Conservation (phyloP, 2,113 vertebrate genomes). For the Abramis brama region DNA sequence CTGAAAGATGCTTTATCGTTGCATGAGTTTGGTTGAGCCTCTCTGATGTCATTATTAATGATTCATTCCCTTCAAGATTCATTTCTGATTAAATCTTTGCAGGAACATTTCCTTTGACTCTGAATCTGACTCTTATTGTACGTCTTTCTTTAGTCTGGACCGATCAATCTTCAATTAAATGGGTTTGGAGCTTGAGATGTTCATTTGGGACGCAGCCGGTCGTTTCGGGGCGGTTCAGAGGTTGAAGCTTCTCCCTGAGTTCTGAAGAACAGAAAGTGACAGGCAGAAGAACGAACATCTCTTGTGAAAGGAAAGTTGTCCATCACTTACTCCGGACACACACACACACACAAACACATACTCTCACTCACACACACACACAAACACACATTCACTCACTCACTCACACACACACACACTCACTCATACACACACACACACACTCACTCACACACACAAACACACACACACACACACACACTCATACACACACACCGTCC, state of each 20-base stretch:
- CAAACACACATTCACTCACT: too few relatives aligned
- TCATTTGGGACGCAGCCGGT: too few relatives aligned
- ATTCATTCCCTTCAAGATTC: background rate
- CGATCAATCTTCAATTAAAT: conserved; percentile 10
- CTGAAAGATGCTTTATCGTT: background rate
- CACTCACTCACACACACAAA: too few relatives aligned
- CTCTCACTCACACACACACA: too few relatives aligned
- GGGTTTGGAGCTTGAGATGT: background rate
- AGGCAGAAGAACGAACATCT: background rate
- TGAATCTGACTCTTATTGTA: background rate
- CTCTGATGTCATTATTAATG: background rate
- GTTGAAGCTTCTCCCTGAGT: background rate
- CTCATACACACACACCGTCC: background rate
- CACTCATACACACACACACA: too few relatives aligned
- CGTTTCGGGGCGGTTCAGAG: too few relatives aligned
- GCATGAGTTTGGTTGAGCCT: background rate
- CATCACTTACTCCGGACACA: background rate
- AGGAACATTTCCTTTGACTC: background rate
- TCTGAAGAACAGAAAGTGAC: conserved; percentile 26
- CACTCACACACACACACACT: too few relatives aligned
- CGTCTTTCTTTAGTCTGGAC: background rate
- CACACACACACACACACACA: too few relatives aligned
- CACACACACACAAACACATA: too few relatives aligned
- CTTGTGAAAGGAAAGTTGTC: background rate
- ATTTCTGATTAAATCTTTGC: background rate